phyloP scores from a whole-genome alignment of 2,888 invertebrate genomes.

The Miltochrista miniata region DNA sequence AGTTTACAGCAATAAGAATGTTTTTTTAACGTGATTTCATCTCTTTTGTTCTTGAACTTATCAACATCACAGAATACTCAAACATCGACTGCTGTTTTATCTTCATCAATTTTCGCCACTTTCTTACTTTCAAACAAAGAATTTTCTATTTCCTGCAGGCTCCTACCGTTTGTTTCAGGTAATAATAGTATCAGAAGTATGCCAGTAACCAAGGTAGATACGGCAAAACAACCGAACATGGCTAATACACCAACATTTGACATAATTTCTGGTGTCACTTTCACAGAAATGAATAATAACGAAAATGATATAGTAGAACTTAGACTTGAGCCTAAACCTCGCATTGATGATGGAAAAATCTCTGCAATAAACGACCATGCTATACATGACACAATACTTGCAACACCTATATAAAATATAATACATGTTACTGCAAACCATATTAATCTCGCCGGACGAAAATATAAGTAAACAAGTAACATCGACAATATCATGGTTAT shows the following conservation, averaged over 20 bases:
- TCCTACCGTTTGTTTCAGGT: constrained; percentile 82
- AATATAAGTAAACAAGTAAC: constrained; percentile 41
- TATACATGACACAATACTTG: constrained; percentile 42
- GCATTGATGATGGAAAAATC: constrained; percentile 51
- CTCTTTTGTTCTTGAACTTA: not conserved
- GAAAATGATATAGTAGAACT: constrained; percentile 46
- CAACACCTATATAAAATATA: constrained; percentile 43
- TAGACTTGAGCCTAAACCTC: constrained; percentile 57
- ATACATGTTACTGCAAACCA: constrained; percentile 47
- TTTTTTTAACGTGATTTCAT: not conserved
- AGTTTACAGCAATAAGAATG: no score
- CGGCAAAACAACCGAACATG: constrained; percentile 48
- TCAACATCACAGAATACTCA: no score
- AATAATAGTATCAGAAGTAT: constrained; percentile 45
- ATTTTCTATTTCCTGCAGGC: constrained; percentile 86
- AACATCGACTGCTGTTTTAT: no score
- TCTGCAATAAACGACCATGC: constrained; percentile 59
- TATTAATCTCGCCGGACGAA: constrained; percentile 33
- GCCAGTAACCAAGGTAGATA: constrained; percentile 37
- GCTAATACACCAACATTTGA: constrained; percentile 38
- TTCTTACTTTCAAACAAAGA: constrained; percentile 41
- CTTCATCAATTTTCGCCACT: not conserved
- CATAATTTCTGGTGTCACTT: constrained; percentile 50
- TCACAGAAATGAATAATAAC: constrained; percentile 51
- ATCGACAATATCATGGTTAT: constrained; percentile 35